phyloP scores from a whole-genome alignment of 1,140 invertebrate genomes.

The Trigoniulus corallinus region DNA sequence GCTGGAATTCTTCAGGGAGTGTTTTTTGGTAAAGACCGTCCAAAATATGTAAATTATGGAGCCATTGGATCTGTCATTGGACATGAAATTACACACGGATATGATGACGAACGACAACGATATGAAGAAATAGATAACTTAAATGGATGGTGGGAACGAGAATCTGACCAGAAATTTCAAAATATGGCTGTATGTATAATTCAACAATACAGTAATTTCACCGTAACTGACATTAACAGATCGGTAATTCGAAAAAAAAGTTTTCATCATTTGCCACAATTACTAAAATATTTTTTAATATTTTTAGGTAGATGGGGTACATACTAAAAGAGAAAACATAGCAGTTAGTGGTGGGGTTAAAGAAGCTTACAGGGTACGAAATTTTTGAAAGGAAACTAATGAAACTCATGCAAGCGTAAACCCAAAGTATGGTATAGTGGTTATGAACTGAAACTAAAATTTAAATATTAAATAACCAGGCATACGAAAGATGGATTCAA shows the following conservation, averaged over 20 bases:
- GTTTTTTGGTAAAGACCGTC: conserved; percentile 66
- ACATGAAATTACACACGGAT: conserved; percentile 85
- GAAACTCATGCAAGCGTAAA: background rate
- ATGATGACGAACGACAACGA: conserved; percentile 64
- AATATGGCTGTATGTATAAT: conserved; percentile 69
- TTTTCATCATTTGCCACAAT: background rate
- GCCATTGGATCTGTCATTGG: conserved; percentile 84
- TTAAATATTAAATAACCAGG: no score
- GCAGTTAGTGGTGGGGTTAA: no score
- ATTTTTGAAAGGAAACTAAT: conserved; percentile 32
- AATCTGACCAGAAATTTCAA: conserved; percentile 54
- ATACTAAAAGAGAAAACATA: conserved; percentile 77
- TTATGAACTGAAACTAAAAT: no score
- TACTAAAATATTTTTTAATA: background rate
- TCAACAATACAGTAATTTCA: conserved; percentile 68
- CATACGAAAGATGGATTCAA: no score
- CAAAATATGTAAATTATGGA: conserved; percentile 80
- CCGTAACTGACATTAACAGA: conserved; percentile 44
- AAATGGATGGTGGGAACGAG: conserved; percentile 67
- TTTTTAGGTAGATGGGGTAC: conserved; percentile 52
- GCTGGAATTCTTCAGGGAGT: conserved; percentile 77
- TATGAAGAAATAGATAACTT: conserved; percentile 79
- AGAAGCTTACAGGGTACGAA: no score
- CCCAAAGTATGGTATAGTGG: background rate
- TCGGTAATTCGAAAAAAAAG: conserved; percentile 43